Evolutionary conservation across 1,140 invertebrate species (phyloP).

Genomic region (Micrasema minimum): DNA sequence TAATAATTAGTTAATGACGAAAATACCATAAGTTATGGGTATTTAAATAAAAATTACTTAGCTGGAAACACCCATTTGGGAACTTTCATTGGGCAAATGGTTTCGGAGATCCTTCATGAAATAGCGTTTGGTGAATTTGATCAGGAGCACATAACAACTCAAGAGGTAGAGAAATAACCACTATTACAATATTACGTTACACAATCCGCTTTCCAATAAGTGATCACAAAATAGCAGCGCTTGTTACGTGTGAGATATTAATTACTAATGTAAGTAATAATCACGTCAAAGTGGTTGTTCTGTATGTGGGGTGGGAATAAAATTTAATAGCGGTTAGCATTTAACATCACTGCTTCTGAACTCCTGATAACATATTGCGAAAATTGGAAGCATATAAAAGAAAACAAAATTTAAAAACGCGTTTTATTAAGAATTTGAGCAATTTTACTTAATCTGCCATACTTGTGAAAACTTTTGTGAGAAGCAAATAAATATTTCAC

Average conservation of each 20-base stretch:
- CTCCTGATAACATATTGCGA: conserved; percentile 30
- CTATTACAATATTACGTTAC: conserved; percentile 4
- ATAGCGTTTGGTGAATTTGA: neutral
- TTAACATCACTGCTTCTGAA: conserved; percentile 18
- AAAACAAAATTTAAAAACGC: no score
- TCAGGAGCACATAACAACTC: conserved; percentile 2
- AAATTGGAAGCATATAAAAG: conserved; percentile 36
- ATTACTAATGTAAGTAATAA: conserved; percentile 11
- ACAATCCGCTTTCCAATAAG: conserved; percentile 6
- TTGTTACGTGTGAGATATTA: conserved; percentile 18
- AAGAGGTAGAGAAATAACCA: conserved; percentile 1
- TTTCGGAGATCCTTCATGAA: no score
- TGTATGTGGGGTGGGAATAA: conserved; percentile 6
- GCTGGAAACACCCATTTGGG: no score
- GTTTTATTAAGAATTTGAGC: no score
- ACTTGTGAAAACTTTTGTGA: no score
- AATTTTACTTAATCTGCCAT: no score
- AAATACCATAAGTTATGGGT: no score
- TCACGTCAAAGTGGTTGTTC: conserved; percentile 20
- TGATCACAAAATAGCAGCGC: conserved; percentile 1
- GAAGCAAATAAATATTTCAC: no score
- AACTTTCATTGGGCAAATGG: no score
- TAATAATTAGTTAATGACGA: no score
- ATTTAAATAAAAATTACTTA: no score
- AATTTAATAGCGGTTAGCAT: conserved; percentile 30